A percentile compares a stretch with the other conserved stretches of the same genome.
phyloP scores from a whole-genome alignment of 2,888 invertebrate species.

The Apodemia zela region DNA sequence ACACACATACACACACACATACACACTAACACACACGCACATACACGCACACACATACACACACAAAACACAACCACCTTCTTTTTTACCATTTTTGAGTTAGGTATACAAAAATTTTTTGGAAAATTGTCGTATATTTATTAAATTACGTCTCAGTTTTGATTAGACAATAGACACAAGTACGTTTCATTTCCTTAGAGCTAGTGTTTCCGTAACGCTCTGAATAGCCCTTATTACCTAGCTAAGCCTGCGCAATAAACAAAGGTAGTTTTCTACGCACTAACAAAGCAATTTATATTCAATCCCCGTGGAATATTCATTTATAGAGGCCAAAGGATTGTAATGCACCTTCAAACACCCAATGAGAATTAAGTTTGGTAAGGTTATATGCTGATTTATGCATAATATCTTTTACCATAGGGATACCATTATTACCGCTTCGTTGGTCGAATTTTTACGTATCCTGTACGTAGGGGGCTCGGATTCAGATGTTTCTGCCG shows the following conservation, averaged over 20 bases:
- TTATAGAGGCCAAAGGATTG: slow-evolving; percentile 52
- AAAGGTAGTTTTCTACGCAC: slow-evolving; percentile 20
- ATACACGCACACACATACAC: too few relatives aligned
- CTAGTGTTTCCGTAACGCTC: slow-evolving; percentile 24
- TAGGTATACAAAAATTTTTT: too few relatives aligned
- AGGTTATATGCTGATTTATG: background rate
- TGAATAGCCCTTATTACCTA: slow-evolving; percentile 16
- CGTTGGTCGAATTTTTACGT: too few relatives aligned
- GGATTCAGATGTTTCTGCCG: too few relatives aligned
- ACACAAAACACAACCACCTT: too few relatives aligned
- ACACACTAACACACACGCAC: too few relatives aligned
- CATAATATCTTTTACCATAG: background rate
- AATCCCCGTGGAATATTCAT: slow-evolving; percentile 45
- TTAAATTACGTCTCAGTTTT: background rate
- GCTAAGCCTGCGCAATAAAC: slow-evolving; percentile 14
- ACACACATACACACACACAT: too few relatives aligned
- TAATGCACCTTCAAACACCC: slow-evolving; percentile 33
- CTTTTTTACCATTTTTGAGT: too few relatives aligned
- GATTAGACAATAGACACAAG: background rate
- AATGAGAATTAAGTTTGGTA: slow-evolving; percentile 17
- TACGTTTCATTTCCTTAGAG: background rate
- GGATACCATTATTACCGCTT: too few relatives aligned
- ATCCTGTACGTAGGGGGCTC: too few relatives aligned
- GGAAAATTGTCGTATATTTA: too few relatives aligned
- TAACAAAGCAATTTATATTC: slow-evolving; percentile 50